Base-by-base conservation (phyloP, 37 sponge, comb jelly and placozoan species). In the Axinella damicornis region DNA sequence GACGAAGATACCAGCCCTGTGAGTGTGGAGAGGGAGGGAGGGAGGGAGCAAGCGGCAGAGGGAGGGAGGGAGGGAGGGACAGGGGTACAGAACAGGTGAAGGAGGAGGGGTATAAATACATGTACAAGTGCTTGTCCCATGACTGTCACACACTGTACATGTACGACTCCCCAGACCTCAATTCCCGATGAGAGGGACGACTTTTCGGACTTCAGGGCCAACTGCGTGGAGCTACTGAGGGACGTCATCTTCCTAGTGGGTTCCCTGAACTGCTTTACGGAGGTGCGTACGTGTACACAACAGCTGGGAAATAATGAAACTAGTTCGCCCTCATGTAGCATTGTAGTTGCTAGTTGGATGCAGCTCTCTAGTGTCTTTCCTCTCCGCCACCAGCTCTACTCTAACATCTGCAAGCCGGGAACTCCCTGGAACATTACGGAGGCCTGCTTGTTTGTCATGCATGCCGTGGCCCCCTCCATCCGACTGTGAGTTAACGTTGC, bases 221-320 rank as follows among this genome's bases (percentile, higher is more conserved):
- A 76, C 41, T 89, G 83, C 14, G 65, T 73, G 13, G 92, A 95
- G 63, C 67, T 95, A 30, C 31, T 91, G n/a, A 60, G 86, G 21
- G 95, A 95, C 61, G 69, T 85, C 17, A 69, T 95, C n/a, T 95
- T 92, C 67, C 57, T 91, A 19, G 79, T 91, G 30, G 95, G 95
- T 16, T 80, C 89, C 11, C 73, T 85, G 53, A 37, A 78, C 63
- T 38, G 60, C 27, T 91, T 91, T 63, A 24, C 38, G 0, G 79
- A 82, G 38, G 81, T 94, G 53, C 34, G 69, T 39, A 28, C 38
- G 24, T 73, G 21, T 25, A 33, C 53, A 56, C 56, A 73, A 27
- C 4, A 14, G 62, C 11, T 61, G 62, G 1, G 34, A 5, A 32
- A 5, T 68, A 46, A 9, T 9, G 46, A 46, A 9, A 12, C 9